Evolutionary conservation across 2,797 vertebrate species (phyloP).

Genomic region (Lindbergichthys nudifrons): DNA sequence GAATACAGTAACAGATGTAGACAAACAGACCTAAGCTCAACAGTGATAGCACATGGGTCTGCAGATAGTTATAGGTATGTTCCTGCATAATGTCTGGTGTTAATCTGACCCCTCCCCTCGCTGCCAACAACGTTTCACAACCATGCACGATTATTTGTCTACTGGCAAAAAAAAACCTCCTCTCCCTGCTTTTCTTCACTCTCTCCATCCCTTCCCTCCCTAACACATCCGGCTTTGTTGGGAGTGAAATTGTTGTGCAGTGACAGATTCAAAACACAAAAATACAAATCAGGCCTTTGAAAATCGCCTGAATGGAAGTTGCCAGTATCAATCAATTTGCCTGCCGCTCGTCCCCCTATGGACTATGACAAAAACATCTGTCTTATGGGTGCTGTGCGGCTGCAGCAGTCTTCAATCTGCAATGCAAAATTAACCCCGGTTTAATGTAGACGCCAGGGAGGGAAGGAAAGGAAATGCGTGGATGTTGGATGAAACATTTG

Average conservation of each 20-base stretch:
- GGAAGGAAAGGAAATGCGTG: conserved; percentile 16
- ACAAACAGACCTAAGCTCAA: not conserved
- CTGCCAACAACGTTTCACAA: conserved; percentile 41
- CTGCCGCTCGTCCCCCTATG: conserved; percentile 41
- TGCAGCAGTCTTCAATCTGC: conserved; percentile 65
- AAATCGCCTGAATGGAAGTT: conserved; percentile 45
- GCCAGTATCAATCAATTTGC: conserved; percentile 53
- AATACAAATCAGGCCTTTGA: conserved; percentile 55
- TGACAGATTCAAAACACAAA: conserved; percentile 51
- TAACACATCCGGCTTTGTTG: conserved; percentile 25
- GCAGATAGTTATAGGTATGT: conserved; percentile 31
- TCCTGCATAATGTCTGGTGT: conserved; percentile 27
- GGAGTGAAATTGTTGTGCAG: conserved; percentile 13
- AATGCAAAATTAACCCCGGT: conserved; percentile 81
- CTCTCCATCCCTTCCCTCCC: conserved; percentile 13
- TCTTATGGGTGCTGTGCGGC: conserved; percentile 44
- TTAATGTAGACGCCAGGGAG: conserved; percentile 62
- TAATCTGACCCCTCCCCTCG: conserved; percentile 33
- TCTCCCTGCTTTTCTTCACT: not conserved
- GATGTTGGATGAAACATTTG: conserved; percentile 57
- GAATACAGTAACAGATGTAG: not conserved
- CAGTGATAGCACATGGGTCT: conserved; percentile 7
- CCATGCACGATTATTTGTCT: conserved; percentile 25
- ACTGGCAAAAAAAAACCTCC: not conserved
- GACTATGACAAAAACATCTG: conserved; percentile 63